Evolutionary conservation across 2,113 vertebrate genomes (phyloP).

Genomic region (Plectropomus leopardus): DNA sequence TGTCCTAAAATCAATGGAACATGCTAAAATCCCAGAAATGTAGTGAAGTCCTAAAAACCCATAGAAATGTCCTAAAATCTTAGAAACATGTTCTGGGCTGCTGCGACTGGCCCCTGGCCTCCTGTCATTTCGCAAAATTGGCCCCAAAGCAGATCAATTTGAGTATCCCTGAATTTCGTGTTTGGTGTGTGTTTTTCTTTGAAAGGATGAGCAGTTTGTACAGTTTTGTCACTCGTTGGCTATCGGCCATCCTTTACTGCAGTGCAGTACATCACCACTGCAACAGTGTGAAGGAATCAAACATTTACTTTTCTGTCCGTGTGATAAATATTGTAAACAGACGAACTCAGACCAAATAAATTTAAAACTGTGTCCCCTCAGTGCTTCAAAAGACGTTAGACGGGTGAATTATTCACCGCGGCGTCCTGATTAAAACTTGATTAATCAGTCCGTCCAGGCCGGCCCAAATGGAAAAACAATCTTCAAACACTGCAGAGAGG

Average conservation of each 20-base stretch:
- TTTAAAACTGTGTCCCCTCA: conserved; percentile 42
- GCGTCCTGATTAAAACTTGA: conserved; percentile 68
- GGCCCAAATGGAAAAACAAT: conserved; percentile 52
- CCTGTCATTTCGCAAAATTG: too few species aligned
- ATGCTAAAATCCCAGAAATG: too few species aligned
- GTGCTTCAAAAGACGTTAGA: conserved; percentile 50
- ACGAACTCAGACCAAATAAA: conserved; percentile 29
- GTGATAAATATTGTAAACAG: conserved; percentile 43
- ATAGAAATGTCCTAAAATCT: too few species aligned
- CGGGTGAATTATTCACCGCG: conserved; percentile 63
- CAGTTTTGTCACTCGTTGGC: conserved; percentile 63
- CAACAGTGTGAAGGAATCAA: conserved; percentile 59
- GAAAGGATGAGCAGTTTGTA: conserved; percentile 51
- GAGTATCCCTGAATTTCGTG: too few species aligned
- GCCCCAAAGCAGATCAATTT: too few species aligned
- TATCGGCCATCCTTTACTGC: conserved; percentile 71
- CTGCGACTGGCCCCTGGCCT: too few species aligned
- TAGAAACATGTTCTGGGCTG: too few species aligned
- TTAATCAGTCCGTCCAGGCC: conserved; percentile 64
- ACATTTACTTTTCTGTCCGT: conserved; percentile 44
- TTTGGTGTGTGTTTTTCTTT: conserved; percentile 42
- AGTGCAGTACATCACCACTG: conserved; percentile 69
- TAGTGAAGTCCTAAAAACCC: too few species aligned
- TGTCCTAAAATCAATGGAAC: too few species aligned
- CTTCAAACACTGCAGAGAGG: conserved; percentile 59